Evolutionary conservation across 2,797 vertebrate species (phyloP).

Genomic region (Ateles fusciceps): DNA sequence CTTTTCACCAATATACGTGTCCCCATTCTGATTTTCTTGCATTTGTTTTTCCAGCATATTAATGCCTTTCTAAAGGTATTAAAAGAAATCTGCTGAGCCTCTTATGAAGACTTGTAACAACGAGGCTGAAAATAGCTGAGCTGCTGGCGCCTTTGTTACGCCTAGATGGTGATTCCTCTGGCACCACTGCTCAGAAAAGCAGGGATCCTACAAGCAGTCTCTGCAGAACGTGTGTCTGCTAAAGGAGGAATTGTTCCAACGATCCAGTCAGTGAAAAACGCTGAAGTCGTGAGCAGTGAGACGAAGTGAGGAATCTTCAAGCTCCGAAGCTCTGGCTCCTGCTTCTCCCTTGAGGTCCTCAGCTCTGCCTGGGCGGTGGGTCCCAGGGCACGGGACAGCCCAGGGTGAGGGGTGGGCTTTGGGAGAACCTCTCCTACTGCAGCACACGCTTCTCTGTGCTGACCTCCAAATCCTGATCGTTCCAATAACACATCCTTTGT

Average conservation of each 20-base stretch:
- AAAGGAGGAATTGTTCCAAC: not conserved
- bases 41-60: conserved; percentile 73
- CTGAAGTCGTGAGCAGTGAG: not conserved
- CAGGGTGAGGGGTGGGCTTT: fast-evolving
- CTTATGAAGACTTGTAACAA: conserved; percentile 42
- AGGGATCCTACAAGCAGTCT: not conserved
- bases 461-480: too few species aligned
- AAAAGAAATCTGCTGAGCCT: conserved; percentile 55
- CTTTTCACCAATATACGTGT: conserved; percentile 48
- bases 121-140: conserved; percentile 37
- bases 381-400: not conserved
- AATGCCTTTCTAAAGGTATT: conserved; percentile 67
- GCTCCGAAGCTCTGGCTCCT: not conserved
- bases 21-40: conserved; percentile 61
- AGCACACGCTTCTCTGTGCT: not conserved
- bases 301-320: not conserved
- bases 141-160: conserved; percentile 6
- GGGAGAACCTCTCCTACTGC: not conserved
- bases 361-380: not conserved
- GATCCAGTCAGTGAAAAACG: conserved; percentile 41
- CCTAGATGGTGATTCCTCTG: not conserved
- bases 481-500: not conserved
- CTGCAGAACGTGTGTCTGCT: conserved; percentile 51
- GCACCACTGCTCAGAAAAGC: not conserved
- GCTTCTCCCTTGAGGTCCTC: not conserved